Evolutionary conservation across 1,140 invertebrate species (phyloP).

Genomic region (Psilanteris sp.): DNA sequence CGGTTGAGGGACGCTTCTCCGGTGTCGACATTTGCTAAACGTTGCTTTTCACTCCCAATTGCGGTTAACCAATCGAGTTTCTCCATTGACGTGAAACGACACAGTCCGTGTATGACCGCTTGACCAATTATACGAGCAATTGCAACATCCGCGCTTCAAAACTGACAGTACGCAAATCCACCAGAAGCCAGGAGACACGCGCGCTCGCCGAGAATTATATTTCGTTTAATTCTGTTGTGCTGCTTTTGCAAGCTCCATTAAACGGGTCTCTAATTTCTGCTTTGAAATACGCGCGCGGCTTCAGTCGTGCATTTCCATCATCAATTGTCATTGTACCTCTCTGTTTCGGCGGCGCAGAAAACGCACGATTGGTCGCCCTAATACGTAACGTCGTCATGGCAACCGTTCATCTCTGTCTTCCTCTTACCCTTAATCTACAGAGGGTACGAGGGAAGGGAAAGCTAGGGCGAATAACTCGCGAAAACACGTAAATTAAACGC

Average conservation of each 20-base stretch:
- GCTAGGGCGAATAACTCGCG: conserved; percentile 73
- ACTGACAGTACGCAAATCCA: too few relatives aligned
- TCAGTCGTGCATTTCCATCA: conserved; percentile 26
- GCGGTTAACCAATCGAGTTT: conserved; percentile 43
- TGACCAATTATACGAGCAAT: conserved; percentile 26
- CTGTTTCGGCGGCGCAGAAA: conserved; percentile 35
- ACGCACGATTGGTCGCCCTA: conserved; percentile 48
- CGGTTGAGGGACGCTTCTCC: conserved; percentile 33
- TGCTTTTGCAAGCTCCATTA: conserved; percentile 40
- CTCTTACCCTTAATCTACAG: conserved; percentile 15
- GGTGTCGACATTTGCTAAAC: conserved; percentile 58
- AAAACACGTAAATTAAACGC: conserved; percentile 80
- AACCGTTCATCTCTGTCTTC: conserved; percentile 38
- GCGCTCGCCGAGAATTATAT: too few relatives aligned
- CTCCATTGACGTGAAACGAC: conserved; percentile 25
- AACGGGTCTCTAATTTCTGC: conserved; percentile 21
- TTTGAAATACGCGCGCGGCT: conserved; percentile 12
- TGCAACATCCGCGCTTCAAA: conserved; percentile 1
- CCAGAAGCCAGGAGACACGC: too few relatives aligned
- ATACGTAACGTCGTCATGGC: conserved; percentile 47
- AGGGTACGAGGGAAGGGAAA: conserved; percentile 25
- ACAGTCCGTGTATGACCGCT: conserved; percentile 33
- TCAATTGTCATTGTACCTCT: conserved; percentile 54
- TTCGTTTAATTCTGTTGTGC: conserved; percentile 2
- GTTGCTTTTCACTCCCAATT: conserved; percentile 56